Conservation (phyloP, 1,140 invertebrate genomes). For the Leptinotarsa defecta region DNA sequence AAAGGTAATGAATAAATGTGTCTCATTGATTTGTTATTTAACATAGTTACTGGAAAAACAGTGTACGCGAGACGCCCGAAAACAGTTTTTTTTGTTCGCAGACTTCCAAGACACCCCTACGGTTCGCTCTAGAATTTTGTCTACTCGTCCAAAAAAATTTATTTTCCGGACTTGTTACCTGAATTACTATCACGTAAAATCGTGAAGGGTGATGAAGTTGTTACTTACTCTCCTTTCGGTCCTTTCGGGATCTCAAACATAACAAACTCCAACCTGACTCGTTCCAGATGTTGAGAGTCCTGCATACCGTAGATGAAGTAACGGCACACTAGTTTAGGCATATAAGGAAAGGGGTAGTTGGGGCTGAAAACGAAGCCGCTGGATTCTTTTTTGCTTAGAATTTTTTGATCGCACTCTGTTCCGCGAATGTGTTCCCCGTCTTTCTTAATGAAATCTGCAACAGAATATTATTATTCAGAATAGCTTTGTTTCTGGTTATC, state of each 20-base stretch:
- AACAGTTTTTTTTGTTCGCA: no score
- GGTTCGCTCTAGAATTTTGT: no score
- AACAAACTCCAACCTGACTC: constrained; percentile 85
- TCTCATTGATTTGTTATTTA: no score
- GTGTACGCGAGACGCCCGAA: no score
- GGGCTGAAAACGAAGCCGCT: constrained; percentile 91
- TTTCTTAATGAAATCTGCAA: constrained; percentile 89
- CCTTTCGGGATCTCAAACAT: constrained; percentile 89
- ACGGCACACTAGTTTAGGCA: constrained; percentile 92
- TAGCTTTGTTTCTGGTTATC: no score
- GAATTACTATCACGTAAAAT: no score
- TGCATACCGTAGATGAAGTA: constrained; percentile 98
- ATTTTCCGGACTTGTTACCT: no score
- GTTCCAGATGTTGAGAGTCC: constrained; percentile 91
- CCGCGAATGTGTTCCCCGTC: constrained; percentile 91
- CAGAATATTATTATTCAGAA: no score
- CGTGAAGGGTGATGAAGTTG: background rate
- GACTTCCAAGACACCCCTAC: no score
- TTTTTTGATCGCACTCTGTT: constrained; percentile 96
- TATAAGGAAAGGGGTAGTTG: constrained; percentile 92
- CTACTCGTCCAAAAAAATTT: no score
- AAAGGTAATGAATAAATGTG: no score
- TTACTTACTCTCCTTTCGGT: constrained; percentile 69
- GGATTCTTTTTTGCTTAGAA: constrained; percentile 90
- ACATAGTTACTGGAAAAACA: no score